Evolutionary conservation across 2,113 vertebrate species (phyloP).

Genomic region (Cyprinodon brontotheroides): DNA sequence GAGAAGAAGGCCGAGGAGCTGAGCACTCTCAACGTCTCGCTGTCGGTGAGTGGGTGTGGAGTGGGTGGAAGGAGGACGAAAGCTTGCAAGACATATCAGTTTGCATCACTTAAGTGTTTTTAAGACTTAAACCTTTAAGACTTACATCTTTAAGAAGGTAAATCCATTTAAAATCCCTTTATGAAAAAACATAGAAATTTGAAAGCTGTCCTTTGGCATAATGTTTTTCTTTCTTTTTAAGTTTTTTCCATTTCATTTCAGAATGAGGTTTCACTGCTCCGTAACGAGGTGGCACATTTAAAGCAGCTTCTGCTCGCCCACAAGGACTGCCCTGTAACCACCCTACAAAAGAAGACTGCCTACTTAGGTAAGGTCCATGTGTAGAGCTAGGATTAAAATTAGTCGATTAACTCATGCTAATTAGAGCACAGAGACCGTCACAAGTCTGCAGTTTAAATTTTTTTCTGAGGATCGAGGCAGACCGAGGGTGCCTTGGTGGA

Average conservation of each 20-base stretch:
- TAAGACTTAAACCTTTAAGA: not conserved
- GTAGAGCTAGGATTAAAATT: not conserved
- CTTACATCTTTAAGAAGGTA: not conserved
- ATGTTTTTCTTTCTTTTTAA: not conserved
- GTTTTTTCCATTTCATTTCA: slow-evolving; percentile 34
- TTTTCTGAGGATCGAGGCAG: too few relatives aligned
- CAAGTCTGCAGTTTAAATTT: too few relatives aligned
- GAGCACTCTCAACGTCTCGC: slow-evolving; percentile 90
- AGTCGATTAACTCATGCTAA: too few relatives aligned
- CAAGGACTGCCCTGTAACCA: slow-evolving; percentile 98
- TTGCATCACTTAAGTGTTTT: slow-evolving; percentile 1
- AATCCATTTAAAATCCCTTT: not conserved
- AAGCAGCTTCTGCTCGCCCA: slow-evolving; percentile 98
- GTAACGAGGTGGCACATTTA: slow-evolving; percentile 96
- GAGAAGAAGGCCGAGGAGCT: slow-evolving; percentile 98
- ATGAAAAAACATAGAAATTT: not conserved
- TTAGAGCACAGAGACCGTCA: too few relatives aligned
- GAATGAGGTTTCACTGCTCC: slow-evolving; percentile 91
- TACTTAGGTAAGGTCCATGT: slow-evolving; percentile 76
- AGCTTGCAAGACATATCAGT: not conserved
- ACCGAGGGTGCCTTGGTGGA: too few relatives aligned
- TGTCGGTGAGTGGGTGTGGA: slow-evolving; percentile 85
- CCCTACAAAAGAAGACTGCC: slow-evolving; percentile 91
- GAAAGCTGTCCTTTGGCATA: not conserved
- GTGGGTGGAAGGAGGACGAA: slow-evolving; percentile 20